Conservation (phyloP, 2,113 vertebrate species). For the Semnornis frantzii region DNA sequence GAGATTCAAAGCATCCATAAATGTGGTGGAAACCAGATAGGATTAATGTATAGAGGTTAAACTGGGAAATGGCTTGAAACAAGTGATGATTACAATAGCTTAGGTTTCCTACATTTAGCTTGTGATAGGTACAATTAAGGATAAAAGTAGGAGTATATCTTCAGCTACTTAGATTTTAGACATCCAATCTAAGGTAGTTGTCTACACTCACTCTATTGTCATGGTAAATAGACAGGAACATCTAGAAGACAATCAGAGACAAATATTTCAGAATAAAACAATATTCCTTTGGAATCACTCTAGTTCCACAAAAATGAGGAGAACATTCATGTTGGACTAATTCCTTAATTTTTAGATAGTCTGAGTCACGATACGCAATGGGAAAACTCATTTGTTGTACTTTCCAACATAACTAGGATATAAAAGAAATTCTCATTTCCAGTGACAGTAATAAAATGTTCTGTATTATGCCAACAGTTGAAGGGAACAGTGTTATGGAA, state of each 20-base stretch:
- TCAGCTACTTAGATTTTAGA: neutral
- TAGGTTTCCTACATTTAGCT: neutral
- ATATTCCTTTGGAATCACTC: neutral
- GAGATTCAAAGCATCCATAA: neutral
- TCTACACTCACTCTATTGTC: neutral
- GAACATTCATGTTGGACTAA: neutral
- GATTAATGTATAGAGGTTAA: neutral
- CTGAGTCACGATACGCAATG: neutral
- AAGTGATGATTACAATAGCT: neutral
- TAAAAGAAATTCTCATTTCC: neutral
- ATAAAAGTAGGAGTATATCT: neutral
- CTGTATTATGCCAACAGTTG: neutral
- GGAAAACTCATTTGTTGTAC: neutral
- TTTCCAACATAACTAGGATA: neutral
- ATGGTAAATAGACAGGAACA: neutral
- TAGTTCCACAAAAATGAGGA: neutral
- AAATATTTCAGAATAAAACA: neutral
- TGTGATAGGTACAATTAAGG: neutral
- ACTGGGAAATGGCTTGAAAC: neutral
- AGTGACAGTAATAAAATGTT: neutral
- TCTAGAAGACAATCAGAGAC: neutral
- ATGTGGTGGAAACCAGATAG: neutral
- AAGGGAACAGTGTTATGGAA: neutral
- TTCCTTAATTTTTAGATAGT: neutral
- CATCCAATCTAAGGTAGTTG: neutral